phyloP scores from a whole-genome alignment of 2,113 vertebrate genomes.

The Amia ocellicauda region DNA sequence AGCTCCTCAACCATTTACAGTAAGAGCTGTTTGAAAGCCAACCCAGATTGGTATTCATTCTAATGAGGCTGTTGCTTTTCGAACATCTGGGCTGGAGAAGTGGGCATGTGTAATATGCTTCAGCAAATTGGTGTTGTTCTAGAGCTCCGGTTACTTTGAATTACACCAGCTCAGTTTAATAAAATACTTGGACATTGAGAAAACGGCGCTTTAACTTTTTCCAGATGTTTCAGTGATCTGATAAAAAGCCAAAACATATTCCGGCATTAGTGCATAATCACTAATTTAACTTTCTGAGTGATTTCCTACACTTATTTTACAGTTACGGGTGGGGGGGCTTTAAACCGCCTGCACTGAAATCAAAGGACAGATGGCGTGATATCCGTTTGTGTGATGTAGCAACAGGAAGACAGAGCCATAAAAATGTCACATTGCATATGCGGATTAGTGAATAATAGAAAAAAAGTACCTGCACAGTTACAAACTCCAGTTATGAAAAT shows the following conservation, averaged over 20 bases:
- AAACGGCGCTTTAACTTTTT: slow-evolving; percentile 42
- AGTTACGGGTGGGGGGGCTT: slow-evolving; percentile 39
- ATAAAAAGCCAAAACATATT: slow-evolving; percentile 44
- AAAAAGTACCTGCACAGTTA: not conserved
- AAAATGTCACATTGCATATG: not conserved
- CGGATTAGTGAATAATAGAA: not conserved
- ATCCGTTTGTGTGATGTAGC: slow-evolving; percentile 1
- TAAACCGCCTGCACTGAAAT: slow-evolving; percentile 34
- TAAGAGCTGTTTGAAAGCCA: no score
- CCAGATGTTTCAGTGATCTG: slow-evolving; percentile 52
- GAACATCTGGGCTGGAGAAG: no score
- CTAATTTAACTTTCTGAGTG: slow-evolving; percentile 42
- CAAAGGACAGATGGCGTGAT: slow-evolving; percentile 1
- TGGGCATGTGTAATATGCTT: not conserved
- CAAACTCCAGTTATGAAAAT: slow-evolving; percentile 2
- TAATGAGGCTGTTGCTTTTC: no score
- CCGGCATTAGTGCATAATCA: slow-evolving; percentile 37
- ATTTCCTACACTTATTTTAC: slow-evolving; percentile 43
- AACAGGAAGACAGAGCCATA: not conserved
- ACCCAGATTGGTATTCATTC: no score
- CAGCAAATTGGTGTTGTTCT: slow-evolving; percentile 18
- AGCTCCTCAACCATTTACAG: no score
- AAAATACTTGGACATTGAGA: slow-evolving; percentile 38
- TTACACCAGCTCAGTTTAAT: slow-evolving; percentile 29
- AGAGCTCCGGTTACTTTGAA: slow-evolving; percentile 35